Percentiles rank a stretch among this genome's conserved stretches.
These are phyloP conservation scores for Pteromalus puparum DNA, from an alignment of 1,140 invertebrate genomes.

Conservation along the genomic window DNA sequence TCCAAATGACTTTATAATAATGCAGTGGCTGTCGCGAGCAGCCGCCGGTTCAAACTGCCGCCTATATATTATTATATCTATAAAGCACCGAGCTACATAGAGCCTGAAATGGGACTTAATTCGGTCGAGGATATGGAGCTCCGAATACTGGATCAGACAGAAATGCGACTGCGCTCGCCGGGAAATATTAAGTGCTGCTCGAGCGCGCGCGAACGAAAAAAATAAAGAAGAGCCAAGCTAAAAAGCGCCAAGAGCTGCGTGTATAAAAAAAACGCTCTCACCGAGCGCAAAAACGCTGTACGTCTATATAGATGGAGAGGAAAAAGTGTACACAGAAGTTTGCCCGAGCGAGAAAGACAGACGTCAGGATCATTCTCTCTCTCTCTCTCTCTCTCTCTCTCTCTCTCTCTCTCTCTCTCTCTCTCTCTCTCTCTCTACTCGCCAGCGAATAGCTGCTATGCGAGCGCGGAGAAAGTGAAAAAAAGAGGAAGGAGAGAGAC, in stretches of 20 bases:
- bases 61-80: not conserved
- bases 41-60: not conserved
- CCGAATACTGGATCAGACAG: constrained; percentile 27
- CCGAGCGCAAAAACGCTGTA: not conserved
- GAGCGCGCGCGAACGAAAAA: not conserved
- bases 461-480: constrained; percentile 11
- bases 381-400: too few relatives aligned
- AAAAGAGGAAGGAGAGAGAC: not conserved
- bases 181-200: not conserved
- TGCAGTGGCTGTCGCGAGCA: not conserved
- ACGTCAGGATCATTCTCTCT: not conserved
- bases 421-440: too few relatives aligned
- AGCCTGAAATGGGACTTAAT: constrained; percentile 13
- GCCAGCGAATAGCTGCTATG: not conserved
- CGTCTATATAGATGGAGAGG: not conserved
- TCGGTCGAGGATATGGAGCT: not conserved
- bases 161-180: not conserved
- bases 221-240: not conserved
- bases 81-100: too few relatives aligned
- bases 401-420: too few relatives aligned
- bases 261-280: not conserved
- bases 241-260: not conserved
- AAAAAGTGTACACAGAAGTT: constrained; percentile 28
- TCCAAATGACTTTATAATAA: constrained; percentile 28
- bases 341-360: constrained; percentile 11